Evolutionary conservation across 1,140 invertebrate genomes (phyloP), one percentile per base, ranked within the genome.

Genomic region (Sycophaga agraensis): DNA sequence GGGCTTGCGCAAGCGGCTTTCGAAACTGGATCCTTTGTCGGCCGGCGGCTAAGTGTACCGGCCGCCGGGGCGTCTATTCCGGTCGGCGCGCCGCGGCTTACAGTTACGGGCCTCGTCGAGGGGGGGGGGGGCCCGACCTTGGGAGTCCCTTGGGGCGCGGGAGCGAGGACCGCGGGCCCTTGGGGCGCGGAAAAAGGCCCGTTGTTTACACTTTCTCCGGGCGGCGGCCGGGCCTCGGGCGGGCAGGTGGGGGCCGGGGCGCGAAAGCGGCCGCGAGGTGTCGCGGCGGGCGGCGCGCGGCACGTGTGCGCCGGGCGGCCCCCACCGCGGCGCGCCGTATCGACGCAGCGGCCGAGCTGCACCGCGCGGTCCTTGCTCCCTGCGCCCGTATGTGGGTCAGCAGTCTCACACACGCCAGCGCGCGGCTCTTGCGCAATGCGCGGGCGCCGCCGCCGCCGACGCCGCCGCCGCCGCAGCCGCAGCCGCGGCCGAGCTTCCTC

Each of bases 331-430:
- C 28, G 4, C 28, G 28, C 28, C 42, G n/a, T n/a, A n/a, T n/a
- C n/a, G n/a, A n/a, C n/a, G n/a, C n/a, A n/a, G n/a, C n/a, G n/a
- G n/a, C n/a, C n/a, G n/a, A n/a, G n/a, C n/a, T n/a, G n/a, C n/a
- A n/a, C n/a, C n/a, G n/a, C n/a, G 77, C 74, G 78, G 78, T 79
- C 77, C 75, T 80, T 79, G 77, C 78, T 76, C 78, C 70, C 77
- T 74, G 72, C 35, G 69, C 68, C 71, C 74, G 74, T 79, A 81
- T 81, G 75, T 81, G 69, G 79, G 79, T 81, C 79, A 81, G 75
- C 78, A 80, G 79, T 80, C 79, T 80, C 75, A 78, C 77, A 80
- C 78, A 79, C 78, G 77, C 72, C 68, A 70, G 73, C 70, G 5
- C 4, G 4, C 28, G 28, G 28, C 28, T 4, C 4, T 6, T 4